A percentile compares a stretch with the other conserved stretches of the same genome.
phyloP scores from a whole-genome alignment of 2,888 invertebrate genomes.

The Drosophila incognita region DNA sequence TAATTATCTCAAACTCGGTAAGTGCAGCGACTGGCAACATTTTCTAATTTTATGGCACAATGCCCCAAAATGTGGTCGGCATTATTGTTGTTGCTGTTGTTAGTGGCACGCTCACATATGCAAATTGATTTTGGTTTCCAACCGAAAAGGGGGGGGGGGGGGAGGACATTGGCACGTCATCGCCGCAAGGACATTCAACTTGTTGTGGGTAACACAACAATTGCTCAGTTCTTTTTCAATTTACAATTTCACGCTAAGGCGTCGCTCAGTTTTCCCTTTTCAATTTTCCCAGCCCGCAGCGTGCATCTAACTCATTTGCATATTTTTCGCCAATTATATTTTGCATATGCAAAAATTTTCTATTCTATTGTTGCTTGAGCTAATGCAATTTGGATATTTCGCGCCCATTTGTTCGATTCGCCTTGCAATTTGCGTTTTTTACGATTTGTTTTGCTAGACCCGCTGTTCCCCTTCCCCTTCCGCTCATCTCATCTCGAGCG shows the following conservation, averaged over 20 bases:
- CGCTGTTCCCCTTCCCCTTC: not conserved
- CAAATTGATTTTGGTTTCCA: constrained; percentile 58
- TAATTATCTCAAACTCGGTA: constrained; percentile 53
- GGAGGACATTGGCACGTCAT: constrained; percentile 38
- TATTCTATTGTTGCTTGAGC: constrained; percentile 48
- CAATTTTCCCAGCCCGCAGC: not conserved
- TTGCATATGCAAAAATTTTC: constrained; percentile 69
- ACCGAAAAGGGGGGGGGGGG: constrained; percentile 1
- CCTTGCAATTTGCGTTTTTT: constrained; percentile 75
- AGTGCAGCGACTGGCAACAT: constrained; percentile 51
- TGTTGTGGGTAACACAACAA: constrained; percentile 13
- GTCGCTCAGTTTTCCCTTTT: not conserved
- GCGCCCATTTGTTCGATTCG: constrained; percentile 68
- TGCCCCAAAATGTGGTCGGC: constrained; percentile 43
- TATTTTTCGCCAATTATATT: constrained; percentile 75
- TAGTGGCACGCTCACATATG: constrained; percentile 58
- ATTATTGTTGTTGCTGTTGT: constrained; percentile 22
- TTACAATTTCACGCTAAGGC: constrained; percentile 25
- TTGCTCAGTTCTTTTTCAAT: constrained; percentile 13
- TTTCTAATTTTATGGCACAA: constrained; percentile 55
- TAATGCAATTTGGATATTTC: constrained; percentile 71
- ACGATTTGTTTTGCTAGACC: constrained; percentile 72
- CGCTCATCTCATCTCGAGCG: too few species aligned
- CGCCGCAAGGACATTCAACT: constrained; percentile 67
- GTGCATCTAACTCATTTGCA: constrained; percentile 68